Evolutionary conservation across 2,888 invertebrate species (phyloP).

Genomic region (Chirona hameri): DNA sequence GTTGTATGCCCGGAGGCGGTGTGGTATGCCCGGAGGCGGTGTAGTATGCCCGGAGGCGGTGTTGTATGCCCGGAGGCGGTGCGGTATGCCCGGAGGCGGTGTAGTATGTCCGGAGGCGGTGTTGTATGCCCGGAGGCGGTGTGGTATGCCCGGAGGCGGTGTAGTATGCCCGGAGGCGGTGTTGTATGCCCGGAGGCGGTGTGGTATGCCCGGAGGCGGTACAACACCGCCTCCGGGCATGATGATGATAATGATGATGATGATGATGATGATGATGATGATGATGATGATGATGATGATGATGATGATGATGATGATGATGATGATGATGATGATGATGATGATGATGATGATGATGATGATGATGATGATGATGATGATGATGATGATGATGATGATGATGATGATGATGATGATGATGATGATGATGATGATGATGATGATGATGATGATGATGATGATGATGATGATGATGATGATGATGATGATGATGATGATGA

Average conservation of each 20-base stretch:
- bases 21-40: too few species aligned
- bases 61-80: too few species aligned
- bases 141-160: too few species aligned
- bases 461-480: background rate
- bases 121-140: too few species aligned
- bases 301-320: background rate
- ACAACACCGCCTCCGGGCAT: background rate
- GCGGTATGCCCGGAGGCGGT: too few species aligned
- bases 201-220: too few species aligned
- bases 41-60: too few species aligned
- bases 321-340: background rate
- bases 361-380: background rate
- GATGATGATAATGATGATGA: background rate
- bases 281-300: background rate
- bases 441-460: background rate
- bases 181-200: too few species aligned
- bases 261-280: background rate
- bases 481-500: background rate
- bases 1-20: too few species aligned
- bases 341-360: background rate
- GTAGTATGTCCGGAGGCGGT: too few species aligned
- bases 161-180: too few species aligned
- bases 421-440: background rate
- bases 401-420: background rate
- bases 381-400: background rate